Base-by-base conservation (phyloP, 2,797 vertebrate genomes). In the Megaceryle alcyon region DNA sequence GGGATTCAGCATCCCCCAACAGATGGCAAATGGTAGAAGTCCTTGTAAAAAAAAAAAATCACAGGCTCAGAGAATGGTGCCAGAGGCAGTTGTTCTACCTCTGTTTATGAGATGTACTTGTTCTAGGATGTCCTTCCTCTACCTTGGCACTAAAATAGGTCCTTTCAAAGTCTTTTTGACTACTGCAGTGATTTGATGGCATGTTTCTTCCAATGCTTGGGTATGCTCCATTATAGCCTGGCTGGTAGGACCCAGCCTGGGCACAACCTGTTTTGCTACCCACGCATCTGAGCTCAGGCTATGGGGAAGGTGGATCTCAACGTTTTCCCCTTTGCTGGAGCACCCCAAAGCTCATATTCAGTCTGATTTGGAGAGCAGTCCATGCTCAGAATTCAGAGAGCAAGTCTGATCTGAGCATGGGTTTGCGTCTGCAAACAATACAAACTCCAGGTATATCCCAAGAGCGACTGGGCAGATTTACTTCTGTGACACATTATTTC, bases 101-200 rank as follows among this genome's bases (percentile, higher is more conserved):
- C 69, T 84, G 80, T 66, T 84, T 31, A 43, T 2, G 22, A 82
- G 39, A 57, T 37, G 37, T 28, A 46, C 86, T 88, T 57, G 56
- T 75, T 54, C 69, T 71, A 54, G 48, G 68, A 83, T 69, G 89
- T 37, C 95, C 94, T 96, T 95, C 69, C 78, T 83, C 88, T 81
- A 94, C 93, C 90, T 89, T 91, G 75, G 68, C 93, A 78, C 88
- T 84, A 82, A 96, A 95, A 95, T 54, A 95, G 77, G 57, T 75
- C 35, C 53, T 87, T 93, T 87, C 91, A 95, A 95, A 94, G 88
- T 19, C 17, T 84, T 95, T 95, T 44, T 51, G 28, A 59, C 46
- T 71, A 6, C 22, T 12, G 53, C 49, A 51, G 76, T 31, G 79
- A 73, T 85, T 28, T 66, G 56, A 59, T 73, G 56, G 88, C 46